phyloP scores from a whole-genome alignment of 2,888 invertebrate genomes.

The Sarcophaga caerulescens region DNA sequence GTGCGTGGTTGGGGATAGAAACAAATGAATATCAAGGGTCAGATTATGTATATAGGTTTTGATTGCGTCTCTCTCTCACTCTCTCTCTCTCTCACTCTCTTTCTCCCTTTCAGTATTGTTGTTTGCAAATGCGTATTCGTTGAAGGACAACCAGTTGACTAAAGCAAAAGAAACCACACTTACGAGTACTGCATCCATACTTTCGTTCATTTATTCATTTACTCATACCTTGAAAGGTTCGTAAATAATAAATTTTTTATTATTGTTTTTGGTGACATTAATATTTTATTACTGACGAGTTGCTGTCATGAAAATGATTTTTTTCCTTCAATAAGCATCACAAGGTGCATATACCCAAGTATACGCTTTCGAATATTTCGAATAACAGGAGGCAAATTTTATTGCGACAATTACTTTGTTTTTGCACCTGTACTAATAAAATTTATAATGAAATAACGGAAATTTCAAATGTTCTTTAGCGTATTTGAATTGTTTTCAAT shows the following conservation, averaged over 20 bases:
- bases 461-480: constrained; percentile 24
- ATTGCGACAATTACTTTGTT: not conserved
- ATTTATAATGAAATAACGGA: constrained; percentile 51
- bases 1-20: not conserved
- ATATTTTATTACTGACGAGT: constrained; percentile 51
- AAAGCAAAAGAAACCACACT: not conserved
- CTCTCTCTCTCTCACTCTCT: too few relatives aligned
- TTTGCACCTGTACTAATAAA: constrained; percentile 53
- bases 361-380: not conserved
- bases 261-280: constrained; percentile 51
- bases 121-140: constrained; percentile 37
- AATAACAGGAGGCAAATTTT: too few relatives aligned
- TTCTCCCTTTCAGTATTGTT: not conserved
- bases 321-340: not conserved
- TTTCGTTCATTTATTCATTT: not conserved
- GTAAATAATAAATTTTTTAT: constrained; percentile 42
- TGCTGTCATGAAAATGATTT: not conserved
- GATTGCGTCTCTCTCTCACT: constrained; percentile 3
- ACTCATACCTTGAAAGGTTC: not conserved
- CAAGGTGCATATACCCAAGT: not conserved
- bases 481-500: constrained; percentile 21
- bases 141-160: not conserved
- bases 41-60: constrained; percentile 40
- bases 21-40: constrained; percentile 51
- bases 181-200: not conserved